phyloP scores from a whole-genome alignment of 2,113 vertebrate species.

The Hyla sarda region DNA sequence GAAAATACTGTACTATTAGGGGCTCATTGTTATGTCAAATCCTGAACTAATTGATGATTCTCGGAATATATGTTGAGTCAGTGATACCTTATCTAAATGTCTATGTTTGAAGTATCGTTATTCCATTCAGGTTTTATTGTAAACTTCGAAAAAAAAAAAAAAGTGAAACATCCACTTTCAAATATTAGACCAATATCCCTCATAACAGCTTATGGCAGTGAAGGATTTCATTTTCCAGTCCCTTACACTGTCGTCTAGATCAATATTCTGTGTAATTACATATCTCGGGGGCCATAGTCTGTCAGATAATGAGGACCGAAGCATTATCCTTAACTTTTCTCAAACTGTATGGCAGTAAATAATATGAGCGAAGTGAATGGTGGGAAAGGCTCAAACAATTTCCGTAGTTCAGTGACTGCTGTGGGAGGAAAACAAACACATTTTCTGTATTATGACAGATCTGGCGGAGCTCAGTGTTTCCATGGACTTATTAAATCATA shows the following conservation, averaged over 20 bases:
- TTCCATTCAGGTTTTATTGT: not conserved
- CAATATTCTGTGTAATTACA: conserved; percentile 16
- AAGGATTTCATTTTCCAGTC: not conserved
- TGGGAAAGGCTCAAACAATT: conserved; percentile 12
- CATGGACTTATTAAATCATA: conserved; percentile 23
- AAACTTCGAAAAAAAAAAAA: not conserved
- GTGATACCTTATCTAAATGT: not conserved
- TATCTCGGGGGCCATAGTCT: not conserved
- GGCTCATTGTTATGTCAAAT: not conserved
- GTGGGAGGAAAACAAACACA: conserved; percentile 41
- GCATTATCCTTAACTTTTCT: not conserved
- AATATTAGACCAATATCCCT: not conserved
- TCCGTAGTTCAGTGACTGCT: not conserved
- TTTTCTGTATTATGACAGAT: conserved; percentile 37
- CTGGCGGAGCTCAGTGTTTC: conserved; percentile 18
- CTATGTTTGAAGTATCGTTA: not conserved
- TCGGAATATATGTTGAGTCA: not conserved
- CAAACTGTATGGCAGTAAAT: not conserved
- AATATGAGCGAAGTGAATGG: not conserved
- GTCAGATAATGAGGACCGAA: conserved; percentile 2
- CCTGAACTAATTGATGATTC: not conserved
- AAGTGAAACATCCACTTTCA: not conserved
- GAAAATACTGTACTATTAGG: no score
- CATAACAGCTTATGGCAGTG: not conserved
- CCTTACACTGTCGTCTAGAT: not conserved